These are phyloP conservation scores for Cephonodes hylas DNA, from an alignment of 2,888 invertebrate species.

Conservation along the genomic window DNA sequence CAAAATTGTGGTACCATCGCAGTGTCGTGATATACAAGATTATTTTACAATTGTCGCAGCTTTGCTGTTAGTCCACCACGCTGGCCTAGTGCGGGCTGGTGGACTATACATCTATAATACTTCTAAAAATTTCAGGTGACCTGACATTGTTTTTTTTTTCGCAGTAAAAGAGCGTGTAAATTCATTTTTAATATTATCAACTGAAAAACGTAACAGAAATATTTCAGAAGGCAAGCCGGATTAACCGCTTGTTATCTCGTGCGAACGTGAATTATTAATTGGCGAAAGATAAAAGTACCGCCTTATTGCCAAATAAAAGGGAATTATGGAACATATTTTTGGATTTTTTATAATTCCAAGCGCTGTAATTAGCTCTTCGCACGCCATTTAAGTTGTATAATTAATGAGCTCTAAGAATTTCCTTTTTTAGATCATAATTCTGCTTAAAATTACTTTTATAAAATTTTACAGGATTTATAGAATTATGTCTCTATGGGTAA, in stretches of 20 bases:
- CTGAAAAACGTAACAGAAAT: neutral
- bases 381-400: neutral
- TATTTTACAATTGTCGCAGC: no score
- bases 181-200: no score
- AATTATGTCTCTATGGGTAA: neutral
- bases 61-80: no score
- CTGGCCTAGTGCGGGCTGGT: no score
- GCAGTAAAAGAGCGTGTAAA: no score
- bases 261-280: constrained; percentile 13
- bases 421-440: neutral
- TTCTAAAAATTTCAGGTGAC: no score
- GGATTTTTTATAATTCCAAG: neutral
- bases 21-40: no score
- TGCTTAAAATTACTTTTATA: no score
- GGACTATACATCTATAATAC: no score
- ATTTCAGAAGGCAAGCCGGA: neutral
- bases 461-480: no score
- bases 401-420: neutral
- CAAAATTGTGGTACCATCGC: no score
- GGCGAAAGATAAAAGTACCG: constrained; percentile 6
- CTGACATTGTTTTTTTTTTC: no score
- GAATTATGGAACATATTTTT: neutral
- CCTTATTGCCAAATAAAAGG: constrained; percentile 10
- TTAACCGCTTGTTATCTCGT: neutral
- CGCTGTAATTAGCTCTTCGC: neutral